Evolutionary conservation across 2,113 vertebrate species (phyloP), one percentile per base, ranked within the genome.

Genomic region (Capra hircus): DNA sequence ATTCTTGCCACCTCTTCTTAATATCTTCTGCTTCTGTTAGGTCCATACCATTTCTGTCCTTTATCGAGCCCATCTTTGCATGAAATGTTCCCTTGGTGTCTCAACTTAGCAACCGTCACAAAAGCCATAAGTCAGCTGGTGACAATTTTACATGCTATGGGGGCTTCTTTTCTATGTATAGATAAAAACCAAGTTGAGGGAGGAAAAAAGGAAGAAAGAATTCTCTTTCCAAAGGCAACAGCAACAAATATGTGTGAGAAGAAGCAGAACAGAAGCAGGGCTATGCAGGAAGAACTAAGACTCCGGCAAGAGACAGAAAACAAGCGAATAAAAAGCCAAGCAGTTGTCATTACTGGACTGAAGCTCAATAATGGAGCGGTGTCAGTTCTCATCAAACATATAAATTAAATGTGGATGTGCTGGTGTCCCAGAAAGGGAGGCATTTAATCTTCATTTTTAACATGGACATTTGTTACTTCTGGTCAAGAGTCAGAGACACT

Each of bases 281-380:
- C 53, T n/a, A 8, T 15, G 6, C 15, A 82, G 67, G 50, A 57
- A 71, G 74, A 55, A 36, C 15, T 0, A 36, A 64, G 36, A n/a
- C 19, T 27, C 15, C 45, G 40, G 7, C n/a, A 43, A 52, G 62
- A 89, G 25, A 14, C 1, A 1, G 16, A 48, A 50, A 40, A 28
- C 6, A 52, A 52, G n/a, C 3, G 14, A 52, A 12, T n/a, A 59
- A 82, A 77, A 53, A 50, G 43, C 25, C 15, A 7, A 57, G 59
- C 8, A 48, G n/a, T 2, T 33, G 17, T 33, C 15, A 13, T 10
- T 3, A 2, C 2, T 27, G 23, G 12, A 33, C 5, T 0, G 23
- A 53, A 21, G 53, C 77, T 53, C 74, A 3, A 6, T 12, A 6
- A 27, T 0, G 6, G 15, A 21, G 55, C 1, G 0, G 16, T 48